Base-by-base conservation (phyloP, 2,797 vertebrate genomes). In the Protosalanx chinensis region DNA sequence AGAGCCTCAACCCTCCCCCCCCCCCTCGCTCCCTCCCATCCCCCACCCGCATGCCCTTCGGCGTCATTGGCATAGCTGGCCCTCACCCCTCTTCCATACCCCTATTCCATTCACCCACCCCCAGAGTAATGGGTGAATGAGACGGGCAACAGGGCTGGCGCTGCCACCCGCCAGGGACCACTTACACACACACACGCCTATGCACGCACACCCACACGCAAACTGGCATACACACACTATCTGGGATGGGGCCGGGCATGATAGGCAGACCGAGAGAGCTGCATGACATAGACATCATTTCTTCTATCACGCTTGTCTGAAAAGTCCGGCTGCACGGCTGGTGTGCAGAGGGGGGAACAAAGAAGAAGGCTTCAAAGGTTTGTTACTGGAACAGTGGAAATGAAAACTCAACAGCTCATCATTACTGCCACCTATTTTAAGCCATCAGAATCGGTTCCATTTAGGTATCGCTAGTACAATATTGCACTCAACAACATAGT, bases 31-130 rank as follows among this genome's bases (percentile, higher is more conserved):
- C 41, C 76, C 53, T 72, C 75, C 23, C 33, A 49, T 72, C 13
- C 20, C 59, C 51, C n/a, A 33, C 27, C 64, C 33, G 33, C 33
- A 4, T 35, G 33, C 33, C 33, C 6, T 4, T 13, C 12, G 72
- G 78, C 82, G 88, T 88, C 78, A 72, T 74, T 80, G 64, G 76
- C 86, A 86, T 90, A 82, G 46, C 73, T 82, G 72, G 33, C 35
- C 32, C 63, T 35, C 35, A 35, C 62, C 62, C 35, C 30, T 18
- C 37, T 63, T 64, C 68, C 23, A 27, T 27, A 35, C 62, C 62
- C 35, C 30, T 18, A 30, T 63, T 64, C 68, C 72, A 79, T 66
- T 68, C 72, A 37, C 67, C 27, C 63, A 66, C 62, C 59, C 57
- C 66, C 67, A 67, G 56, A 49, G 33, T 53, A 16, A 64, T 49